These are phyloP conservation scores for Hyperopisus bebe DNA, from an alignment of 2,113 vertebrate genomes.

Conservation along the genomic window DNA sequence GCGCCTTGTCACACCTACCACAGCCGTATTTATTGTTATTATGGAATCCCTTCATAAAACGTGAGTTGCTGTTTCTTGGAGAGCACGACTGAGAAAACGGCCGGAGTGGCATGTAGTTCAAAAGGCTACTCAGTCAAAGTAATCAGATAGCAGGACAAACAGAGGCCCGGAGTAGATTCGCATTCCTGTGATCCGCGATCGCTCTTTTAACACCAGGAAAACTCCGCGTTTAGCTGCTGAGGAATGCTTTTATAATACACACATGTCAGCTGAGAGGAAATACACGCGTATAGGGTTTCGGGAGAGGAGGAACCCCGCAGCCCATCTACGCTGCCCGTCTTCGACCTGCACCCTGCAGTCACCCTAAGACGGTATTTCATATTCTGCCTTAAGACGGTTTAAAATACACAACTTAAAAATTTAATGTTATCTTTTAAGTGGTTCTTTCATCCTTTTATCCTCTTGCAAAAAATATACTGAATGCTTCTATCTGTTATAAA, in stretches of 20 bases:
- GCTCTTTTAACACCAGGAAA: conserved; percentile 12
- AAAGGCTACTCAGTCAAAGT: background rate
- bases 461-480: background rate
- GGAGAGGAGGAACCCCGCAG: background rate
- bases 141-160: conserved; percentile 19
- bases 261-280: conserved; percentile 16
- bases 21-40: background rate
- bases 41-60: background rate
- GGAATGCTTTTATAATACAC: conserved; percentile 18
- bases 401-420: background rate
- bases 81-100: background rate
- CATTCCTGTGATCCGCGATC: conserved; percentile 14
- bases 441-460: background rate
- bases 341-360: background rate
- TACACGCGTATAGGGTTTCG: conserved; percentile 11
- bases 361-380: background rate
- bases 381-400: background rate
- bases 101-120: background rate
- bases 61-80: background rate
- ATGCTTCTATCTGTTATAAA: background rate
- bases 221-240: conserved; percentile 20
- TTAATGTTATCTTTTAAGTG: background rate
- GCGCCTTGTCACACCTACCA: background rate
- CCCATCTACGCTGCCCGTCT: background rate
- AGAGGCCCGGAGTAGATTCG: background rate